Conservation (phyloP, 2,888 invertebrate species). For the Torymus auratus region DNA sequence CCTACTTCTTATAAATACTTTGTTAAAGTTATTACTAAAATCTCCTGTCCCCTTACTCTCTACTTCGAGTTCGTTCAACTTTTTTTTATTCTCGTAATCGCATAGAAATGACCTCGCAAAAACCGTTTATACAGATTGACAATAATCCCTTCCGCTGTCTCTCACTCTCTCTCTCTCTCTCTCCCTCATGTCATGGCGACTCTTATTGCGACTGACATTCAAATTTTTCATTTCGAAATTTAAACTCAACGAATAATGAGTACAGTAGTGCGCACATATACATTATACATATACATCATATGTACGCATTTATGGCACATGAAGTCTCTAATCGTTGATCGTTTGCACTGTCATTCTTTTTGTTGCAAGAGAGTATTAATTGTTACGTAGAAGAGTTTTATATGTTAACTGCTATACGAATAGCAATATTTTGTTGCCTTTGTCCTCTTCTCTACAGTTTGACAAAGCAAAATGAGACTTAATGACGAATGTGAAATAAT, state of each 20-base stretch:
- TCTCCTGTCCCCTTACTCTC: not conserved
- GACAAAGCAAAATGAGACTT: too few relatives aligned
- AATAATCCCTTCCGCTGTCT: not conserved
- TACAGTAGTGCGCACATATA: constrained; percentile 32
- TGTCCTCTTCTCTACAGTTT: too few relatives aligned
- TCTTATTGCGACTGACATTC: constrained; percentile 23
- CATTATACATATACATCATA: constrained; percentile 36
- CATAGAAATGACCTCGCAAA: constrained; percentile 53
- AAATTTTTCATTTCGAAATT: constrained; percentile 24
- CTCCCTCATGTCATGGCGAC: constrained; percentile 16
- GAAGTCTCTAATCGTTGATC: constrained; percentile 51
- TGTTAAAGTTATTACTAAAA: constrained; percentile 56
- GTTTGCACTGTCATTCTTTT: constrained; percentile 41
- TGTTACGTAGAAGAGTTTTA: constrained; percentile 10
- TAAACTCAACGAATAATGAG: constrained; percentile 30
- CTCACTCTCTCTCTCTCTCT: too few relatives aligned
- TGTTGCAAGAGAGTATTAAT: constrained; percentile 3
- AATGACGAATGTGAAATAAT: too few relatives aligned
- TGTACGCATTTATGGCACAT: constrained; percentile 54
- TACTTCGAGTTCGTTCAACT: constrained; percentile 24
- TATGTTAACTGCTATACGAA: not conserved
- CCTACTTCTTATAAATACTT: constrained; percentile 61
- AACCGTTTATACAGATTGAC: constrained; percentile 49
- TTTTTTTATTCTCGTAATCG: constrained; percentile 17
- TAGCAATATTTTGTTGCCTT: too few relatives aligned